Percentiles rank a stretch among this genome's conserved stretches.
Evolutionary conservation across 2,888 invertebrate genomes (phyloP).

Genomic region (Suillia variegata): DNA sequence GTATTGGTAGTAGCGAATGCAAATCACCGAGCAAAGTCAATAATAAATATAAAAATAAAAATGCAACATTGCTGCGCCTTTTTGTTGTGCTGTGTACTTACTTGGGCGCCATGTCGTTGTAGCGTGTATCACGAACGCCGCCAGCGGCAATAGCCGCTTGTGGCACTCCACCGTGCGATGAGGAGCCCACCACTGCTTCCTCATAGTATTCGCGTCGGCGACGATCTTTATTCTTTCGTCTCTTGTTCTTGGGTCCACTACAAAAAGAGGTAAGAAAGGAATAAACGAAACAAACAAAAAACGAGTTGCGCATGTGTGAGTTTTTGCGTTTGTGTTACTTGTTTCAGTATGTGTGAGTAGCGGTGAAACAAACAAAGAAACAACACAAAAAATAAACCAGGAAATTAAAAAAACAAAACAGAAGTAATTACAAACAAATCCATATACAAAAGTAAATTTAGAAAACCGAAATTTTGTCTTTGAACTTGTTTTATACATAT

Average conservation of each 20-base stretch:
- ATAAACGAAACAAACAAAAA: not conserved
- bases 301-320: not conserved
- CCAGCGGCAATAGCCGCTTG: conserved; percentile 70
- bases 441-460: no score
- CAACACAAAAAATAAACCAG: no score
- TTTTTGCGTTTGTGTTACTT: not conserved
- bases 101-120: conserved; percentile 87
- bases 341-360: no score
- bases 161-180: conserved; percentile 62
- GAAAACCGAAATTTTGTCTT: no score
- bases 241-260: conserved; percentile 61
- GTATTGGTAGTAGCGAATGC: not conserved
- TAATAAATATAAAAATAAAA: not conserved
- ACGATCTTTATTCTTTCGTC: conserved; percentile 60
- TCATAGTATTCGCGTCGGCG: conserved; percentile 62
- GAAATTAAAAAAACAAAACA: no score
- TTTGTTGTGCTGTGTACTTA: conserved; percentile 63
- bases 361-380: not conserved
- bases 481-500: no score
- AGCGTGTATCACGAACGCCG: conserved; percentile 71
- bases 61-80: not conserved
- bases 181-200: conserved; percentile 58
- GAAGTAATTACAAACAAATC: no score
- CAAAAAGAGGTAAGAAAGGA: not conserved
- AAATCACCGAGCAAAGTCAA: not conserved